Conservation (phyloP, 2,113 vertebrate genomes). For the Nycticryphes semicollaris region DNA sequence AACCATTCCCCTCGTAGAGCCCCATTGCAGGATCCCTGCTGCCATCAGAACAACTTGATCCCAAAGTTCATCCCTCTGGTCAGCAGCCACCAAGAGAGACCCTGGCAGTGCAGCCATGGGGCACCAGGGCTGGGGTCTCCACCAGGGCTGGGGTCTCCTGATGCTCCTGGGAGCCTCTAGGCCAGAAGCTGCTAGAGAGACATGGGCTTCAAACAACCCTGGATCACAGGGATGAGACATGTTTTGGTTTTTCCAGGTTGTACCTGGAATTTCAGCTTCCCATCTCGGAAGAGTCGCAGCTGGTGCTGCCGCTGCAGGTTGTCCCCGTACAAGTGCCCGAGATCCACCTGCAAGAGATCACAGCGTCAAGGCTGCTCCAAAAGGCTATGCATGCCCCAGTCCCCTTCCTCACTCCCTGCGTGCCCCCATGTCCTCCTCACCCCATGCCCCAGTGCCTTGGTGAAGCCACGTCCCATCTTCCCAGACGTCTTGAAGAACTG, state of each 20-base stretch:
- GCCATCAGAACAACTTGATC: neutral
- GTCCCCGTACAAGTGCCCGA: slow-evolving; percentile 90
- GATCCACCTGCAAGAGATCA: slow-evolving; percentile 83
- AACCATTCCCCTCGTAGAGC: neutral
- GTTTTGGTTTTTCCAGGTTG: rapidly evolving
- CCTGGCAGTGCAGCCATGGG: neutral
- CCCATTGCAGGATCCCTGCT: rapidly evolving
- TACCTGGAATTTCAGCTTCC: slow-evolving; percentile 96
- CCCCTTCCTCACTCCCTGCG: rapidly evolving
- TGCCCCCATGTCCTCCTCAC: slow-evolving; percentile 68
- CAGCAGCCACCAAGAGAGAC: neutral
- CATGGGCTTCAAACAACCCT: neutral
- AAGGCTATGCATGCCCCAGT: rapidly evolving
- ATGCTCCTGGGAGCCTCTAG: neutral
- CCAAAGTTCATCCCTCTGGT: neutral
- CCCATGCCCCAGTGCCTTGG: slow-evolving; percentile 89
- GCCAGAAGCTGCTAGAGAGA: neutral
- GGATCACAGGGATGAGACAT: neutral
- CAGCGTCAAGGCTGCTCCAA: rapidly evolving
- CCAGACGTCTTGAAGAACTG: slow-evolving; percentile 94
- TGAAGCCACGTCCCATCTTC: slow-evolving; percentile 84
- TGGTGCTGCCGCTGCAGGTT: slow-evolving; percentile 83
- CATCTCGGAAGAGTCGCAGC: slow-evolving; percentile 87
- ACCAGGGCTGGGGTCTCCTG: neutral
- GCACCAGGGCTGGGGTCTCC: neutral